A percentile compares a stretch with the other conserved stretches of the same genome.
Evolutionary conservation across 2,113 vertebrate genomes (phyloP).

Genomic region (Nycticebus coucang): DNA sequence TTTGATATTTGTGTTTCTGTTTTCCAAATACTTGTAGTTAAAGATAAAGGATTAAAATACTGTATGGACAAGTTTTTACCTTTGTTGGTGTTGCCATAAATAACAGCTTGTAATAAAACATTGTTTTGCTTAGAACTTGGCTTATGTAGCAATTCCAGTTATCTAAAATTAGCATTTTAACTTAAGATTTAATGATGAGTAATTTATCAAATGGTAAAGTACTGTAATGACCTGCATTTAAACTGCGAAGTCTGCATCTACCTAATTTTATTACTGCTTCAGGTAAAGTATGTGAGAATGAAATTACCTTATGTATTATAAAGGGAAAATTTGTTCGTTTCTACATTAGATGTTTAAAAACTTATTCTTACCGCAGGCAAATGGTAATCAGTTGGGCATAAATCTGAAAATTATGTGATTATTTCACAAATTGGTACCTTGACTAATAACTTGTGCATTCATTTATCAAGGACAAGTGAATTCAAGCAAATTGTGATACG

Average conservation of each 20-base stretch:
- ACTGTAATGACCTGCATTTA: neutral
- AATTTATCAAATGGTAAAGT: neutral
- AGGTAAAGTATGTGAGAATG: neutral
- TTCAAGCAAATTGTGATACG: neutral
- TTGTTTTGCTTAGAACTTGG: conserved; percentile 4
- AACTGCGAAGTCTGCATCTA: neutral
- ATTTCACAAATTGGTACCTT: neutral
- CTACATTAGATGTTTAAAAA: neutral
- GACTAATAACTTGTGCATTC: neutral
- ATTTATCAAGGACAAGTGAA: neutral
- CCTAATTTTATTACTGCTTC: neutral
- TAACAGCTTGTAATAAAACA: conserved; percentile 21
- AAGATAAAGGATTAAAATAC: neutral
- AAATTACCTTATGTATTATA: neutral
- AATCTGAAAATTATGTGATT: neutral
- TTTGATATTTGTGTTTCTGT: conserved; percentile 22
- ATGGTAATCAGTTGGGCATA: neutral
- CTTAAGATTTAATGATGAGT: neutral
- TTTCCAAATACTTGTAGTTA: neutral
- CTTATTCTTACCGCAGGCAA: neutral
- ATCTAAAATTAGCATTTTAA: neutral
- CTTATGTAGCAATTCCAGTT: neutral
- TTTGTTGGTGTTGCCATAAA: neutral
- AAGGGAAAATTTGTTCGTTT: neutral
- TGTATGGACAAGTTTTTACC: neutral